Evolutionary conservation across 2,888 invertebrate species (phyloP), one percentile per base, ranked within the genome.

Genomic region (Masnerella sp.): DNA sequence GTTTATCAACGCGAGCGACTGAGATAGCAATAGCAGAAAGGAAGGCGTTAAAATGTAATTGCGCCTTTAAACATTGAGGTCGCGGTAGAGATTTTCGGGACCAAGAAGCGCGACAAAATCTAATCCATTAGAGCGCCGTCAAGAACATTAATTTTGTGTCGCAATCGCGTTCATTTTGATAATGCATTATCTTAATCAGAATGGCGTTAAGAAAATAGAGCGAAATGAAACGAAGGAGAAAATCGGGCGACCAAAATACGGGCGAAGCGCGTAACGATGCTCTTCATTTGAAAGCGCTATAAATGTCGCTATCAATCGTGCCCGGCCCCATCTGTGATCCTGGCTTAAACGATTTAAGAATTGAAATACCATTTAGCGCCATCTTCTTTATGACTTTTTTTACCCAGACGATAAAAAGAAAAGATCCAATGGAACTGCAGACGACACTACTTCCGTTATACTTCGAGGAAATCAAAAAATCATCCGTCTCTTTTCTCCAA

Each of bases 281-380:
- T 67, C 42, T 67, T 72, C 59, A 72, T 71, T 71, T 71, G 45
- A 56, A 54, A 59, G 47, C 28, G 65, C 71, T 32, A 72, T 72
- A 61, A 65, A 65, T 67, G 72, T 72, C 72, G 38, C 59, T 72
- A 72, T 72, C 65, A 59, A 72, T 72, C 65, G 72, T 72, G 22
- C 40, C 40, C 30, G 25, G 61, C 20, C 54, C 65, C 52, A 59
- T 64, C 52, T 59, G 72, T 49, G 67, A 54, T 73, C 67, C 61
- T 30, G 49, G 67, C 62, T 73, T 73, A 73, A 73, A 45, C 67
- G 72, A 65, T 73, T 73, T 67, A 65, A 56, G 61, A 61, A 73
- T 62, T 67, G 72, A 67, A 67, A 67, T 62, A 62, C 61, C 67
- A 67, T 67, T 73, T 67, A 62, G 61, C 62, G 59, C 72, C 49